Evolutionary conservation across 2,797 vertebrate species (phyloP).

Genomic region (Botia almorhae): DNA sequence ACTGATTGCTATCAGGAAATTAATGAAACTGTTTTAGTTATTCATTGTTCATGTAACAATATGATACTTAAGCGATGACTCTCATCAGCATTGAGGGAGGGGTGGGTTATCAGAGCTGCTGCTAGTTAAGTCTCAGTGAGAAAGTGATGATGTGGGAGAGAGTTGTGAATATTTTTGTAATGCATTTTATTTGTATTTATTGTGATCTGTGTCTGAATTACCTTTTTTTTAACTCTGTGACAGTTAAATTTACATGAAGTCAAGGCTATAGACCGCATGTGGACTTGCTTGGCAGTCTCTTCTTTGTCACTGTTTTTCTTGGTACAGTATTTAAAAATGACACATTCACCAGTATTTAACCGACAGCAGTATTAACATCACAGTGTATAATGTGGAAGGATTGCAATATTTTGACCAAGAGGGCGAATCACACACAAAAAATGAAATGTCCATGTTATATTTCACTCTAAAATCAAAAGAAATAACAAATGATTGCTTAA

Average conservation of each 20-base stretch:
- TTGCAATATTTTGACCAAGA: constrained; percentile 1
- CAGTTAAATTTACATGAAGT: not conserved
- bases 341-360: not conserved
- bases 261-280: not conserved
- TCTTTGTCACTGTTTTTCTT: not conserved
- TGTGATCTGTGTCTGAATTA: not conserved
- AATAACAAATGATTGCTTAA: not conserved
- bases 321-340: not conserved
- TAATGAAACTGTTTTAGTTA: not conserved
- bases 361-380: not conserved
- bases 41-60: constrained; percentile 15
- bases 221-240: not conserved
- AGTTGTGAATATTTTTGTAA: not conserved
- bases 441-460: too few species aligned
- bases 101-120: constrained; percentile 30
- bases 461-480: not conserved
- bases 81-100: not conserved
- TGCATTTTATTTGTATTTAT: not conserved
- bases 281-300: not conserved
- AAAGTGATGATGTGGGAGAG: not conserved
- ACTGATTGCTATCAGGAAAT: not conserved
- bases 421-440: not conserved
- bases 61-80: constrained; percentile 31
- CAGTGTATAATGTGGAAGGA: not conserved
- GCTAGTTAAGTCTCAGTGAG: not conserved